Conservation (phyloP, 2,113 vertebrate species). For the Shinisaurus crocodilurus region DNA sequence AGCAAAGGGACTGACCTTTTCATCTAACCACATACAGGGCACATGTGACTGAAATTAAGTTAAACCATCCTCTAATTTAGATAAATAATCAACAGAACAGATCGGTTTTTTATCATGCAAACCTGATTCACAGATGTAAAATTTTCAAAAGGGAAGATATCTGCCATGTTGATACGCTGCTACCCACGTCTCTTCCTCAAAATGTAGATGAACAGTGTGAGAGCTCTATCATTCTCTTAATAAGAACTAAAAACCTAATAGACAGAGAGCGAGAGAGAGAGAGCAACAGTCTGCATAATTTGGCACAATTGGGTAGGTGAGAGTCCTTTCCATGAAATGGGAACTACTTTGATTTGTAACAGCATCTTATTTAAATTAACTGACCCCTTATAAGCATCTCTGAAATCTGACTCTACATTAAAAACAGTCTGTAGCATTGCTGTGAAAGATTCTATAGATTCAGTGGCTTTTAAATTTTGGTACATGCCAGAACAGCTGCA, state of each 20-base stretch:
- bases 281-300: conserved; percentile 46
- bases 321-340: conserved; percentile 56
- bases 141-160: conserved; percentile 55
- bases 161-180: conserved; percentile 35
- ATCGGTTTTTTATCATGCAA: conserved; percentile 57
- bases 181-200: conserved; percentile 47
- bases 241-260: conserved; percentile 42
- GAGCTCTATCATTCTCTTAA: conserved; percentile 23
- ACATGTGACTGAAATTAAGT: conserved; percentile 65
- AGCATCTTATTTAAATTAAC: conserved; percentile 58
- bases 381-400: conserved; percentile 42
- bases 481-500: not conserved
- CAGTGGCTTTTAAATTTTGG: conserved; percentile 54
- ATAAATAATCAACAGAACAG: conserved; percentile 62
- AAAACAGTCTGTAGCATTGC: conserved; percentile 35
- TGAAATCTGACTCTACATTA: conserved; percentile 63
- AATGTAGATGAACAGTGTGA: conserved; percentile 3
- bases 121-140: conserved; percentile 63
- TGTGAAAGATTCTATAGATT: conserved; percentile 11
- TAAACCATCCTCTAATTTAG: conserved; percentile 67
- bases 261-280: not conserved
- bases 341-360: conserved; percentile 64
- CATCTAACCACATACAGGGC: conserved; percentile 34
- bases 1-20: conserved; percentile 48
- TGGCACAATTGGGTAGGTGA: conserved; percentile 40